Evolutionary conservation across 2,797 vertebrate genomes (phyloP).

Genomic region (Discoglossus pictus): DNA sequence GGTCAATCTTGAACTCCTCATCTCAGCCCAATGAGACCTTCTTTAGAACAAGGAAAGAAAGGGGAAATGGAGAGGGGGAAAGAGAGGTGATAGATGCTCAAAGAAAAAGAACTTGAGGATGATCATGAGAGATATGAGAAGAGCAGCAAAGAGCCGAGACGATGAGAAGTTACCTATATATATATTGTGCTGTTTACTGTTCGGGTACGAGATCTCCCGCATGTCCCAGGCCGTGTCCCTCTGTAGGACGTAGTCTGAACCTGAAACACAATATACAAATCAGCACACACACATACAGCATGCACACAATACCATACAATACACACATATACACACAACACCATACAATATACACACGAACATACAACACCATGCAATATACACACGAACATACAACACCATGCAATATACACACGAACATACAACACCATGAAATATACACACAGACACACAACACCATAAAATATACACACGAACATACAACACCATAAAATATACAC

Average conservation of each 20-base stretch:
- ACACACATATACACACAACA: background rate
- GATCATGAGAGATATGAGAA: background rate
- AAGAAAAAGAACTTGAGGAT: too few relatives aligned
- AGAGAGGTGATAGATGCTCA: too few relatives aligned
- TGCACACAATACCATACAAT: background rate
- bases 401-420: too few relatives aligned
- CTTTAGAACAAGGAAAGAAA: rapidly evolving
- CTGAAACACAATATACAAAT: conserved; percentile 66
- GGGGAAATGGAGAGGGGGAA: too few relatives aligned
- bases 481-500: too few relatives aligned
- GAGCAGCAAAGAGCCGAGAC: background rate
- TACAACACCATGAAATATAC: too few relatives aligned
- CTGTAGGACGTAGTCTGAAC: conserved; percentile 81
- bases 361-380: too few relatives aligned
- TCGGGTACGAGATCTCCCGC: conserved; percentile 62
- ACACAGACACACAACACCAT: too few relatives aligned
- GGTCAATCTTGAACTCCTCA: too few relatives aligned
- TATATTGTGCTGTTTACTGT: conserved; percentile 64
- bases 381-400: too few relatives aligned
- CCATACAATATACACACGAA: background rate
- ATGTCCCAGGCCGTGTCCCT: conserved; percentile 75
- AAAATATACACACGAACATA: too few relatives aligned
- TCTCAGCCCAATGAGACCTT: too few relatives aligned
- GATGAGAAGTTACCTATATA: conserved; percentile 79
- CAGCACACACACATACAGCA: background rate